Evolutionary conservation across 2,113 vertebrate genomes (phyloP).

Genomic region (Irena cyanogastra): DNA sequence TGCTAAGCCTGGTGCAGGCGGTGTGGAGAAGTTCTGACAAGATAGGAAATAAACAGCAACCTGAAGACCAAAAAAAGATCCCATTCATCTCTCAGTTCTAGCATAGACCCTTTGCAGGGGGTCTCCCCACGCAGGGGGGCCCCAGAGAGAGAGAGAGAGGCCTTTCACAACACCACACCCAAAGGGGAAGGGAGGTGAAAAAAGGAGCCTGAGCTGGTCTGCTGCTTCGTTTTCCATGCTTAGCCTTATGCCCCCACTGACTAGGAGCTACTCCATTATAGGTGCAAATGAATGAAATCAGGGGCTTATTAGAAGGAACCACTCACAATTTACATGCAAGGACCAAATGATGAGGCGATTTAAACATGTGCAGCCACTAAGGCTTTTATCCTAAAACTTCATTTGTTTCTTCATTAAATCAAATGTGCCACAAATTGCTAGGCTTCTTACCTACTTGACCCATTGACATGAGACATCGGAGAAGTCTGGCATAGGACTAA

Average conservation of each 20-base stretch:
- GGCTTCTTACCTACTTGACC: neutral
- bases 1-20: too few relatives aligned
- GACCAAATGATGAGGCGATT: neutral
- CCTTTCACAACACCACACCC: rapidly evolving
- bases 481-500: neutral
- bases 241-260: neutral
- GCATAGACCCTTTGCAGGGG: too few relatives aligned
- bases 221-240: neutral
- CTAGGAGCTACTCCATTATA: neutral
- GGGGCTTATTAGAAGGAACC: neutral
- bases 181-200: neutral
- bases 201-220: neutral
- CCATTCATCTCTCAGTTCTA: too few relatives aligned
- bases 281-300: neutral
- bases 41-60: too few relatives aligned
- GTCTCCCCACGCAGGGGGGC: too few relatives aligned
- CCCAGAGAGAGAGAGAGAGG: too few relatives aligned
- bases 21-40: too few relatives aligned
- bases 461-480: neutral
- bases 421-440: neutral
- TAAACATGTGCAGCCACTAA: neutral
- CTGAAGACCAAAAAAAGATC: too few relatives aligned
- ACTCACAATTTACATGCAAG: neutral
- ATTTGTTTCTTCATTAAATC: neutral
- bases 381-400: neutral